A percentile compares a stretch with the other conserved stretches of the same genome.
Evolutionary conservation across 2,797 vertebrate species (phyloP).

Genomic region (Acipenser transmontanus): DNA sequence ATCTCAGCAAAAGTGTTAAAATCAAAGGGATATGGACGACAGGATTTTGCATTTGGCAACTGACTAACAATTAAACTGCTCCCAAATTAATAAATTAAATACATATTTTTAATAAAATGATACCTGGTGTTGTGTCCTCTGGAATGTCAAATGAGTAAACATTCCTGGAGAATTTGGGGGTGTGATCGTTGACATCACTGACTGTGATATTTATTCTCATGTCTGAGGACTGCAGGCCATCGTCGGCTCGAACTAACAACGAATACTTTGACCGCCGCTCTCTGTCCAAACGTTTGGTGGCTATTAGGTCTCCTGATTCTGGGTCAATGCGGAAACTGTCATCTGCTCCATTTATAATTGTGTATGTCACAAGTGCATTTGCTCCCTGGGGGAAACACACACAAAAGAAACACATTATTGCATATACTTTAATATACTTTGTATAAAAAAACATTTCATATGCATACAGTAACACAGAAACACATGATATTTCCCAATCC

Average conservation of each 20-base stretch:
- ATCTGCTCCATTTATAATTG: conserved; percentile 91
- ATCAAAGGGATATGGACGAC: no score
- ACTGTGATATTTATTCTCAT: conserved; percentile 91
- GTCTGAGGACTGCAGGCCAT: conserved; percentile 90
- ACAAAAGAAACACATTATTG: neutral
- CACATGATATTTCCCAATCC: no score
- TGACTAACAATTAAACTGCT: no score
- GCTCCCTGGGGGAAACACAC: conserved; percentile 65
- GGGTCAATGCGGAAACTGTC: conserved; percentile 93
- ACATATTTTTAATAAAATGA: neutral
- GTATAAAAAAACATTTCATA: neutral
- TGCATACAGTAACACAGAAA: neutral
- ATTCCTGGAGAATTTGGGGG: conserved; percentile 77
- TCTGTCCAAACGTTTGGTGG: conserved; percentile 82
- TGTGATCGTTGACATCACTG: conserved; percentile 89
- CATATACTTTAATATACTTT: conserved; percentile 24
- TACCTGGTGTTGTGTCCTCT: conserved; percentile 84
- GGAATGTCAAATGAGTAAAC: conserved; percentile 89
- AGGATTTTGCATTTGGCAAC: no score
- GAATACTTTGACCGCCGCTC: conserved; percentile 90
- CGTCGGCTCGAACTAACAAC: conserved; percentile 85
- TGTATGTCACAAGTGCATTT: conserved; percentile 91
- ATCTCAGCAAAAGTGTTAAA: no score
- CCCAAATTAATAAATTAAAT: no score
- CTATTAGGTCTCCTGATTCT: conserved; percentile 86